Conservation (phyloP, 2,113 vertebrate species). For the Orthonyx spaldingii region DNA sequence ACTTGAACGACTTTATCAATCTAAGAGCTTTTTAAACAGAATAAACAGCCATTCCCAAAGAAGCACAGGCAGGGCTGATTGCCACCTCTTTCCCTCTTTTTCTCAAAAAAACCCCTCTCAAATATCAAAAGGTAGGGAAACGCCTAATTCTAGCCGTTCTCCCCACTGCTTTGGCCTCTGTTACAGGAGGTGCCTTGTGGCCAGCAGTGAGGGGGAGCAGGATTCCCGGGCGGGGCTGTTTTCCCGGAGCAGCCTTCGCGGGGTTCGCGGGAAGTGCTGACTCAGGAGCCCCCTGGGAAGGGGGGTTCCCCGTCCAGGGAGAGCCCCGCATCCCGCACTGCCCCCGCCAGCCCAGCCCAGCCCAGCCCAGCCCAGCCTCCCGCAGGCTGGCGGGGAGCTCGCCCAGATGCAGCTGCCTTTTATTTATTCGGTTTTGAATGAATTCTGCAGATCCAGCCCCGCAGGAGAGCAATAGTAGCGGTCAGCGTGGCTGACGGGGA, state of each 20-base stretch:
- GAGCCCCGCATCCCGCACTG: not conserved
- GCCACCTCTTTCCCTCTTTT: not conserved
- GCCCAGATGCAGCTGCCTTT: not conserved
- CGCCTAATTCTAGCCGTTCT: not conserved
- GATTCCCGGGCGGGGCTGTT: not conserved
- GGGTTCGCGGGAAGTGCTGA: not conserved
- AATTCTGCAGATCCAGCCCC: not conserved
- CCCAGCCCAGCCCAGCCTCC: not conserved
- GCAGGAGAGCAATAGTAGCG: not conserved
- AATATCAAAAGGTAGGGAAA: not conserved
- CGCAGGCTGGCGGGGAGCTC: not conserved
- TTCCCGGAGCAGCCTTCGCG: not conserved
- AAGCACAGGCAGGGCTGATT: not conserved
- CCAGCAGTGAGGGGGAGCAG: not conserved
- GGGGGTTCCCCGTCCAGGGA: conserved; percentile 4
- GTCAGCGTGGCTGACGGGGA: not conserved
- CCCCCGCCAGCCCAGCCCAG: not conserved
- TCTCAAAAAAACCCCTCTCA: not conserved
- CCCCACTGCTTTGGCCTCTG: not conserved
- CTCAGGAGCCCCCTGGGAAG: not conserved
- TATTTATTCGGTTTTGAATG: not conserved
- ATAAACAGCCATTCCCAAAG: not conserved
- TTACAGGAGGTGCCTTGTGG: rapidly evolving
- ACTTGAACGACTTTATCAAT: not conserved
- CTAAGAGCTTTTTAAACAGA: not conserved